Evolutionary conservation across 2,888 invertebrate species (phyloP).

Genomic region (Drosophila cognata): DNA sequence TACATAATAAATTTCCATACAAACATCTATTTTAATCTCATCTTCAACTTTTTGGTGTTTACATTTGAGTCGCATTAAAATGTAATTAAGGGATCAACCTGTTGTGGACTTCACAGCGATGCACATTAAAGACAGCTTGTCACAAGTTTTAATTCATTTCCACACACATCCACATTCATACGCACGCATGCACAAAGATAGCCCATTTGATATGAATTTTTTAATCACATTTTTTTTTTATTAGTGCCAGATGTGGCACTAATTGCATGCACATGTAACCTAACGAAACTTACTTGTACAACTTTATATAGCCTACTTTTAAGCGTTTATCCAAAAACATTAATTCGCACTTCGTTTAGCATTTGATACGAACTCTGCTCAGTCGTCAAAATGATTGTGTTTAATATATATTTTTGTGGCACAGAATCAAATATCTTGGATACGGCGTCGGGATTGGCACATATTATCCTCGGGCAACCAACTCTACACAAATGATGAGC

Average conservation of each 20-base stretch:
- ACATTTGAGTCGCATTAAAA: conserved; percentile 18
- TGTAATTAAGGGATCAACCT: conserved; percentile 35
- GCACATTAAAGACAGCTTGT: not conserved
- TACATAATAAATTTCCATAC: not conserved
- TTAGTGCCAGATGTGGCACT: conserved; percentile 50
- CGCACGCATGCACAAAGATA: not conserved
- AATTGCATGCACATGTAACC: conserved; percentile 56
- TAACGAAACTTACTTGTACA: conserved; percentile 10
- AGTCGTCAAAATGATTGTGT: conserved; percentile 18
- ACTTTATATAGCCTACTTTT: conserved; percentile 49
- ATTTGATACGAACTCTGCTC: conserved; percentile 2
- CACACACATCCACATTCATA: not conserved
- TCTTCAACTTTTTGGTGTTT: not conserved
- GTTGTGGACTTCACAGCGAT: conserved; percentile 13
- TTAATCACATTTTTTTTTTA: conserved; percentile 9
- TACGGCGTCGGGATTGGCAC: conserved; percentile 96
- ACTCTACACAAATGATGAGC: conserved; percentile 96
- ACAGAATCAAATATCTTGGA: conserved; percentile 94
- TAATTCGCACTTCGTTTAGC: conserved; percentile 7
- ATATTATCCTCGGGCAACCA: conserved; percentile 95
- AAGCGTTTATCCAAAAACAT: conserved; percentile 30
- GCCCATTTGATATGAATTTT: conserved; percentile 16
- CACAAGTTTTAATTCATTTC: conserved; percentile 34
- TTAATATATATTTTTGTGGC: conserved; percentile 9
- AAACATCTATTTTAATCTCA: not conserved